Conservation (phyloP, 2,797 vertebrate species). For the Darevskia mixta region DNA sequence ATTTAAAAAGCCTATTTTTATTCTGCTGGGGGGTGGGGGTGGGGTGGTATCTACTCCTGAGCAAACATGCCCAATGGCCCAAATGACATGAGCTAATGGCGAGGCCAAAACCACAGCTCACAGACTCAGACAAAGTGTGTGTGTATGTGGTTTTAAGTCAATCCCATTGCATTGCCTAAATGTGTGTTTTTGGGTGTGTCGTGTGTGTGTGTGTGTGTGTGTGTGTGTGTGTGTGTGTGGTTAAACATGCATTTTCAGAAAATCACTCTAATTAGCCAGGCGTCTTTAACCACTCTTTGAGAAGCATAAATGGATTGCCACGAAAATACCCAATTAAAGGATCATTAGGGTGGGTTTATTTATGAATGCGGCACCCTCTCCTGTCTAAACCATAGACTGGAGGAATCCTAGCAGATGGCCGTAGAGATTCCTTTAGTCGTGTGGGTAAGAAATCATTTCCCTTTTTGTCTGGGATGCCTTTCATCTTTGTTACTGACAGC, state of each 20-base stretch:
- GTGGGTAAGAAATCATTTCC: not conserved
- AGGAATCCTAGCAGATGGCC: constrained; percentile 17
- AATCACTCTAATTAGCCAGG: constrained; percentile 61
- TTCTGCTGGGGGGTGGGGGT: not conserved
- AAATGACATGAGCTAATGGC: constrained; percentile 2
- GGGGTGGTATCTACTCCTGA: too few species aligned
- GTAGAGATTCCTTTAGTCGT: not conserved
- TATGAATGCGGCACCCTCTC: constrained; percentile 3
- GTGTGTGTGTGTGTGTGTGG: constrained; percentile 40
- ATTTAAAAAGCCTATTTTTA: not conserved
- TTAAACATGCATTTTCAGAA: constrained; percentile 60
- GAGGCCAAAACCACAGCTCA: not conserved
- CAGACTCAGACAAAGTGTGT: not conserved
- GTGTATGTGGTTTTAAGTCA: constrained; percentile 51
- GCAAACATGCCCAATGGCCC: not conserved
- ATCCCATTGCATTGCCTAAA: constrained; percentile 49
- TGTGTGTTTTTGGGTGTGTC: not conserved
- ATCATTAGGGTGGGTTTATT: constrained; percentile 19
- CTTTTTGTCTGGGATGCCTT: too few species aligned
- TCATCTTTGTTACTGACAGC: not conserved
- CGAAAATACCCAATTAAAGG: constrained; percentile 55
- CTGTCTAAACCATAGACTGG: not conserved
- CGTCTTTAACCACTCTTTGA: constrained; percentile 45
- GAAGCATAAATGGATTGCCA: constrained; percentile 48
- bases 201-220: constrained; percentile 22